phyloP scores from a whole-genome alignment of 2,797 vertebrate genomes.

The Babyrousa celebensis region DNA sequence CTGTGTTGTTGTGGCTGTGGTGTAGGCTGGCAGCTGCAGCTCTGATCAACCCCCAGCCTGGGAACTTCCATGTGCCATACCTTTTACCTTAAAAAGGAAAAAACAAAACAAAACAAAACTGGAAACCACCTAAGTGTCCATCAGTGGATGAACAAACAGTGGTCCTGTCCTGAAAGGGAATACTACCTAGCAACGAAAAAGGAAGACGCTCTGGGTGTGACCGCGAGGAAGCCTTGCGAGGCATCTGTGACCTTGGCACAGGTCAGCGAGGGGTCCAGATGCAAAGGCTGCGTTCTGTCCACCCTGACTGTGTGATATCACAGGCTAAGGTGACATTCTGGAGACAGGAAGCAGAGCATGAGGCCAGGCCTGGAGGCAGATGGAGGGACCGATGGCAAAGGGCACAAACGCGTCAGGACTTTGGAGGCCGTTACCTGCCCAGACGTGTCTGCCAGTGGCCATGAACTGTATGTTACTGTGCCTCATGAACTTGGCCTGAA shows the following conservation, averaged over 20 bases:
- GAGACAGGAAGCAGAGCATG: neutral
- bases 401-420: too few relatives aligned
- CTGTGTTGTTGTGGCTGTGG: too few relatives aligned
- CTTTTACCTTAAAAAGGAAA: too few relatives aligned
- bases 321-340: neutral
- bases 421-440: rapidly evolving
- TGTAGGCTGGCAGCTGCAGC: too few relatives aligned
- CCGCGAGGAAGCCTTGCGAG: rapidly evolving
- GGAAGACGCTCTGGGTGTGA: rapidly evolving
- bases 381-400: neutral
- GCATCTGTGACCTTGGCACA: neutral
- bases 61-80: too few relatives aligned
- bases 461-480: too few relatives aligned
- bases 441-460: neutral
- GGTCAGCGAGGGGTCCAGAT: neutral
- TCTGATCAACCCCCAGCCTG: too few relatives aligned
- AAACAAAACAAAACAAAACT: neutral
- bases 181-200: neutral
- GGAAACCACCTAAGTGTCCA: neutral
- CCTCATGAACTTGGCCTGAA: neutral
- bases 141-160: too few relatives aligned
- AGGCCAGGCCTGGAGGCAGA: too few relatives aligned
- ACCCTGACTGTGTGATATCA: neutral
- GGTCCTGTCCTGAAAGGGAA: rapidly evolving
- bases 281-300: rapidly evolving